Conservation (phyloP, 2,113 vertebrate species). For the Ptychochromis oligacanthus region DNA sequence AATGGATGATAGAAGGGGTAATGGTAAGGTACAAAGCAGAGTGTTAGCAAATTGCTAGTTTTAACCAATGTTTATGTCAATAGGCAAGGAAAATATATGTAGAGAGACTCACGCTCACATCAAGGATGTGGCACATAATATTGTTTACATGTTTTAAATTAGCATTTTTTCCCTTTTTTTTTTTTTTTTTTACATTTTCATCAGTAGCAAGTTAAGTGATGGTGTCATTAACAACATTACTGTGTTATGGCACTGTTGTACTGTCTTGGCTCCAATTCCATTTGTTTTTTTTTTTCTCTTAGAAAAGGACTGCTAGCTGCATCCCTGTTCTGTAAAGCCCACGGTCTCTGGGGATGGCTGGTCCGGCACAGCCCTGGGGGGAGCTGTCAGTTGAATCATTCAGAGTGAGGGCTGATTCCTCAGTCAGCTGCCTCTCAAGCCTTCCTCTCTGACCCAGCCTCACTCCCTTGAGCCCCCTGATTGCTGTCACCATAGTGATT, state of each 20-base stretch:
- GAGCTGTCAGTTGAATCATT: slow-evolving; percentile 80
- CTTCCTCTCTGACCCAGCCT: slow-evolving; percentile 75
- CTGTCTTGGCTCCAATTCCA: slow-evolving; percentile 25
- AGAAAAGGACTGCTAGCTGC: slow-evolving; percentile 54
- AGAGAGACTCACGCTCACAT: slow-evolving; percentile 7
- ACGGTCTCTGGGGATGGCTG: slow-evolving; percentile 58
- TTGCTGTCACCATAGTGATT: slow-evolving; percentile 86
- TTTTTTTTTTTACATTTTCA: slow-evolving; percentile 9
- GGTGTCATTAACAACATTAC: slow-evolving; percentile 16
- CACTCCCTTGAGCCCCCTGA: slow-evolving; percentile 77
- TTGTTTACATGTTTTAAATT: slow-evolving; percentile 55
- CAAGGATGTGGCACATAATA: not conserved
- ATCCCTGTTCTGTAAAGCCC: slow-evolving; percentile 61
- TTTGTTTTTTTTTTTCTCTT: not conserved
- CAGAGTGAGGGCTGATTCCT: slow-evolving; percentile 79
- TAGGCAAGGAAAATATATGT: slow-evolving; percentile 16
- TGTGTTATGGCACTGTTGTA: slow-evolving; percentile 16
- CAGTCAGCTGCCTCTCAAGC: slow-evolving; percentile 82
- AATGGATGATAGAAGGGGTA: slow-evolving; percentile 23
- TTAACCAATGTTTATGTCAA: slow-evolving; percentile 42
- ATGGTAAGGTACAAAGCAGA: slow-evolving; percentile 68
- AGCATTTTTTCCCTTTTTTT: slow-evolving; percentile 34
- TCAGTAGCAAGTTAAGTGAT: slow-evolving; percentile 13
- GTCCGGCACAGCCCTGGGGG: slow-evolving; percentile 59
- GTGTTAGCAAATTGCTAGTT: slow-evolving; percentile 32